Percentiles rank a stretch among this genome's conserved stretches.
Evolutionary conservation across 2,888 invertebrate genomes (phyloP).

Genomic region (Drosophila dives): DNA sequence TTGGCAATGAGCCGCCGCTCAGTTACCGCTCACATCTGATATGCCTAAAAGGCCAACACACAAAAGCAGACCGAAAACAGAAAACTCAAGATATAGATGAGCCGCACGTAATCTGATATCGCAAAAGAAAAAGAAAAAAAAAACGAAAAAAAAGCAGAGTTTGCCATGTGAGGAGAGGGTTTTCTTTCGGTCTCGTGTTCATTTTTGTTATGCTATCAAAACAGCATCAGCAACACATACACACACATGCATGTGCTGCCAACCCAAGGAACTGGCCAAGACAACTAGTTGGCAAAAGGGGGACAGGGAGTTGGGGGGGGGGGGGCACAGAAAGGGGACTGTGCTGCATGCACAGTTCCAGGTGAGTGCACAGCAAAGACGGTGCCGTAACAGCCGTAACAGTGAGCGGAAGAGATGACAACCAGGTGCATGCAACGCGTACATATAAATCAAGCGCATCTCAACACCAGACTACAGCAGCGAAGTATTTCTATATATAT

Average conservation of each 20-base stretch:
- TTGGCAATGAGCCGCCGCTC: constrained; percentile 40
- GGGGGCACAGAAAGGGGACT: neutral
- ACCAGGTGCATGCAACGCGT: constrained; percentile 61
- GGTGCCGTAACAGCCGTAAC: constrained; percentile 55
- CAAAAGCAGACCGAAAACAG: constrained; percentile 40
- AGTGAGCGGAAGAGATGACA: constrained; percentile 61
- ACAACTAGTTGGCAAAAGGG: constrained; percentile 10
- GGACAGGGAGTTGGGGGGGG: neutral
- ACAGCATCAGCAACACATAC: constrained; percentile 50
- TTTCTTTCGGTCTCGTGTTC: constrained; percentile 37
- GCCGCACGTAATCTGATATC: constrained; percentile 75
- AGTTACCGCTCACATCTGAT: constrained; percentile 64
- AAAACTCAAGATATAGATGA: constrained; percentile 54
- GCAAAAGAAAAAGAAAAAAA: constrained; percentile 35
- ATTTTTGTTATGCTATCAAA: constrained; percentile 54
- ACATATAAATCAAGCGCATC: constrained; percentile 53
- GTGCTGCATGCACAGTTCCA: constrained; percentile 53
- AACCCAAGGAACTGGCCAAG: constrained; percentile 26
- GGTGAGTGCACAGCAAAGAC: constrained; percentile 48
- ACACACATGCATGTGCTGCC: constrained; percentile 6
- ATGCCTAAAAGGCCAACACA: constrained; percentile 56
- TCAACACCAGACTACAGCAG: constrained; percentile 4
- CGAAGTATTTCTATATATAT: constrained; percentile 9
- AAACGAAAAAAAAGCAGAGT: constrained; percentile 31
- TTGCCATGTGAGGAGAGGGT: constrained; percentile 64